These are phyloP conservation scores for Henicopernis longicauda DNA, from an alignment of 2,113 vertebrate species.

Conservation along the genomic window DNA sequence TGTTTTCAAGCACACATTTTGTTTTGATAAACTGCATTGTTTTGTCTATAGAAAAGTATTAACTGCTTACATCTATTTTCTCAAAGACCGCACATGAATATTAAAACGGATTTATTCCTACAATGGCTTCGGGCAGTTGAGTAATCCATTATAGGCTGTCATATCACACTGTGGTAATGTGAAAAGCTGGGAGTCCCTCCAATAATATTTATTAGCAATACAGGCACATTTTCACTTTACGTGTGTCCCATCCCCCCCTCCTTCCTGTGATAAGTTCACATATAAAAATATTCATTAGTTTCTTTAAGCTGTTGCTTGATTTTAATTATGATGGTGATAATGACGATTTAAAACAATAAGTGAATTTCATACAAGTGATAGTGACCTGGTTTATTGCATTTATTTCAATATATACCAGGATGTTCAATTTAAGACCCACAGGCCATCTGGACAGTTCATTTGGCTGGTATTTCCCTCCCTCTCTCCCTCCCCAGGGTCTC, in stretches of 20 bases:
- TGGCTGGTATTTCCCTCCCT: neutral
- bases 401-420: neutral
- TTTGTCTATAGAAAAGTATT: conserved; percentile 73
- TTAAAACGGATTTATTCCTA: conserved; percentile 75
- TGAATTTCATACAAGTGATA: neutral
- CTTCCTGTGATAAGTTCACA: neutral
- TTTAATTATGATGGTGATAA: conserved; percentile 52
- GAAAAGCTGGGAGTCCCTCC: conserved; percentile 69
- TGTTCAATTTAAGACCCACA: neutral
- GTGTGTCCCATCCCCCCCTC: neutral
- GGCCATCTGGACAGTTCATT: neutral
- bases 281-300: conserved; percentile 57
- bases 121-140: conserved; percentile 67
- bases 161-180: conserved; percentile 70
- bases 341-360: conserved; percentile 49
- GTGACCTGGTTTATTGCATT: conserved; percentile 18
- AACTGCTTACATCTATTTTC: conserved; percentile 75
- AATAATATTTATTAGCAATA: conserved; percentile 71
- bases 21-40: conserved; percentile 70
- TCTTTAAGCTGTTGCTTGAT: conserved; percentile 56
- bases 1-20: conserved; percentile 64
- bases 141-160: conserved; percentile 73
- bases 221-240: conserved; percentile 53
- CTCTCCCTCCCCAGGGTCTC: neutral
- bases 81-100: conserved; percentile 74